These are phyloP conservation scores for Archips crataeganus DNA, from an alignment of 2,888 invertebrate species.

Conservation along the genomic window DNA sequence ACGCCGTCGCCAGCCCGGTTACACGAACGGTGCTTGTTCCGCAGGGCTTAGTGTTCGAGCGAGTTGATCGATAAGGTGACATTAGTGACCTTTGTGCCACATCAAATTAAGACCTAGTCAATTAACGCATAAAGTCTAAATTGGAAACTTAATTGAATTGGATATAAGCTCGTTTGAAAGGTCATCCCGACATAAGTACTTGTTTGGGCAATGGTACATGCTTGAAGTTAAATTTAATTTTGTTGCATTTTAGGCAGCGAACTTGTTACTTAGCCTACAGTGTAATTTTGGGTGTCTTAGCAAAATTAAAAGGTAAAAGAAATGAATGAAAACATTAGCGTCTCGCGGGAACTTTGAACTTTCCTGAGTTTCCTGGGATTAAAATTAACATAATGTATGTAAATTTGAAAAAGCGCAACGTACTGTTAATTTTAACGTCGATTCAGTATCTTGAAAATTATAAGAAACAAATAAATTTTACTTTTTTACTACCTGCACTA, in stretches of 20 bases:
- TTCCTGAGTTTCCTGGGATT: no score
- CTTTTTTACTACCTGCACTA: no score
- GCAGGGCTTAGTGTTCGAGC: slow-evolving; percentile 36
- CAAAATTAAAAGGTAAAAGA: no score
- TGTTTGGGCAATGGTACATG: slow-evolving; percentile 3
- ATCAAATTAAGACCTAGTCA: background rate
- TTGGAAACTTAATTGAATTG: background rate
- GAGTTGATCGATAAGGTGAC: slow-evolving; percentile 3
- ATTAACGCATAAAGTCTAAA: background rate
- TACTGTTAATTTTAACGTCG: no score
- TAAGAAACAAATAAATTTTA: no score
- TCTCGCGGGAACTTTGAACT: no score
- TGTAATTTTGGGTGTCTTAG: no score
- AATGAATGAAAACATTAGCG: no score
- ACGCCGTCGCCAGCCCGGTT: slow-evolving; percentile 57
- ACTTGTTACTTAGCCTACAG: background rate
- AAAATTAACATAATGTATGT: no score
- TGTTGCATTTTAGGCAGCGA: background rate
- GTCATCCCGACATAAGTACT: slow-evolving; percentile 1
- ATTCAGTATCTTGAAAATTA: no score
- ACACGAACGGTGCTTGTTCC: slow-evolving; percentile 50
- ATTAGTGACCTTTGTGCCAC: background rate
- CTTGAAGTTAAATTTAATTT: slow-evolving; percentile 3
- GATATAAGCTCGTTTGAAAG: background rate
- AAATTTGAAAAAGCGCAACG: no score